phyloP scores from a whole-genome alignment of 2,797 vertebrate genomes.

The Parotocinclus haroldoi region DNA sequence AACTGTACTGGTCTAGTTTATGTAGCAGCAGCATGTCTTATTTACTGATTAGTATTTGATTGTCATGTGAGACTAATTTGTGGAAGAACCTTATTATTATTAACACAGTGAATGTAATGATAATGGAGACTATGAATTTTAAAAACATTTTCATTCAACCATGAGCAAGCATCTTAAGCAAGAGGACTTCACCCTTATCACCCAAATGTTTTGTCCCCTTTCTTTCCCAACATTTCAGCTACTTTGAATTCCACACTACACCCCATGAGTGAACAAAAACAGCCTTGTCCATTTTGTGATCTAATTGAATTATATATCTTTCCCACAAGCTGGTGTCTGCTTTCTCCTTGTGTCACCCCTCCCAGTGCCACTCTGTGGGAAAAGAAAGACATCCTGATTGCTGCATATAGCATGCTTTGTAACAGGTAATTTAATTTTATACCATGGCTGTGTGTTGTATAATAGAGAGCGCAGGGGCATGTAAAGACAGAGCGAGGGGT shows the following conservation, averaged over 20 bases:
- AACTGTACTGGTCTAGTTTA: too few relatives aligned
- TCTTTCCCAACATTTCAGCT: slow-evolving; percentile 46
- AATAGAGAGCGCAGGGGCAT: slow-evolving; percentile 41
- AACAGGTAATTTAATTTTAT: slow-evolving; percentile 79
- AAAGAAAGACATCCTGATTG: slow-evolving; percentile 60
- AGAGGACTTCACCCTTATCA: slow-evolving; percentile 18
- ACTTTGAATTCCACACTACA: slow-evolving; percentile 51
- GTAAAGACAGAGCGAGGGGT: slow-evolving; percentile 49
- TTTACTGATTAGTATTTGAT: too few relatives aligned
- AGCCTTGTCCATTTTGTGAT: slow-evolving; percentile 50
- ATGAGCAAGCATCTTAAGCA: slow-evolving; percentile 19
- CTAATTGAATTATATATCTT: slow-evolving; percentile 59
- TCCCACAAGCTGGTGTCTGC: slow-evolving; percentile 60
- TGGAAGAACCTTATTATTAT: too few relatives aligned
- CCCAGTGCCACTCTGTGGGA: slow-evolving; percentile 64
- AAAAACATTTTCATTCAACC: not conserved
- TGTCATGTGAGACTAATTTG: too few relatives aligned
- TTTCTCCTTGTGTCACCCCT: slow-evolving; percentile 53
- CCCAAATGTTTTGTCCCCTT: slow-evolving; percentile 38
- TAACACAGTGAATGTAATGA: not conserved
- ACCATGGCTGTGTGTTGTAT: slow-evolving; percentile 67
- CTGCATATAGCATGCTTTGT: slow-evolving; percentile 62
- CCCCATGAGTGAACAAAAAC: slow-evolving; percentile 48
- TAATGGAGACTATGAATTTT: slow-evolving; percentile 5
- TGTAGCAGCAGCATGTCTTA: too few relatives aligned